Base-by-base conservation (phyloP, 2,113 vertebrate genomes). In the Petroica traversi region DNA sequence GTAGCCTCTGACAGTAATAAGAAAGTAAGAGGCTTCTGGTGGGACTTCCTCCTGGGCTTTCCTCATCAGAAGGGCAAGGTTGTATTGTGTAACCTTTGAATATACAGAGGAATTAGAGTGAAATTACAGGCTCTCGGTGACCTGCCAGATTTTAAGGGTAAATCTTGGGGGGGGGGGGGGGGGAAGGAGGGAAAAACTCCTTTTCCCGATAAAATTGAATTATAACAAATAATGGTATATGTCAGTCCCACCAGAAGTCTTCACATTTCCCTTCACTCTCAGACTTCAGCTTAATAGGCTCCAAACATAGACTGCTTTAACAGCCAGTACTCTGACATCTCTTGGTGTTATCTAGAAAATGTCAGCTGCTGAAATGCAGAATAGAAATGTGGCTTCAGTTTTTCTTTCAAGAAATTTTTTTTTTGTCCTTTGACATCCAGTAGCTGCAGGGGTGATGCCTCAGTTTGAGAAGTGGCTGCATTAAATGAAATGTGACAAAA, bases 271-370 rank as follows among this genome's bases (percentile, higher is more conserved):
- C 55, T 93, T 95, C 94, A 67, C 40, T 91, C 89, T 94, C 75
- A 87, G 88, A 85, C 93, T 96, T 94, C 85, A 87, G 28, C 55
- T 88, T 92, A 94, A 93, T 96, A 92, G 48, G 57, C 85, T 77
- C 93, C 95, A 97, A 97, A 93, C 81, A 92, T 81, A 94, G 92
- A 81, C 88, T 79, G 89, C 43, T 89, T 95, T 92, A 97, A 95
- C 95, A 97, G 94, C 85, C 94, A 85, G 90, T 94, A 85, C 92
- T 97, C 89, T 95, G 91, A 94, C 94, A 93, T 91, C 94, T 89
- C 81, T 97, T 96, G 45, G 77, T 97, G 91, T 82, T 90, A 93
- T 93, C 73, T 82, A 94, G 96, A 97, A 91, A 96, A 95, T 95
- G 80, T 93, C 94, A 96, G 91, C 96, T 97, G 46, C 91, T 95